Base-by-base conservation (phyloP, 2,797 vertebrate species). In the Paedocypris micromegethes region DNA sequence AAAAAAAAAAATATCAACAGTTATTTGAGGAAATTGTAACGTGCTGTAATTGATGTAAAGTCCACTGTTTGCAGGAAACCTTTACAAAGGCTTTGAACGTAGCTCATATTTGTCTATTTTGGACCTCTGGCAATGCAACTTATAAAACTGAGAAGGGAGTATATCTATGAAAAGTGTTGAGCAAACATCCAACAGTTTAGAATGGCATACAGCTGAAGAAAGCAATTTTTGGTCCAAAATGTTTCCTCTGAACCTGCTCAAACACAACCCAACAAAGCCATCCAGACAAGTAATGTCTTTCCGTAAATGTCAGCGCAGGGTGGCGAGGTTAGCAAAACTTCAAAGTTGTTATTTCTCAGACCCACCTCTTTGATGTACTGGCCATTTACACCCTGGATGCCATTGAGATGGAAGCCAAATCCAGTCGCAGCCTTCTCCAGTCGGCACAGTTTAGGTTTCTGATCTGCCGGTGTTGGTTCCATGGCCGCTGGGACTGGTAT, bases 371-470 rank as follows among this genome's bases (percentile, higher is more conserved):
- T 91, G 78, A 96, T 83, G 78, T 89, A 92, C 39, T 92, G 87
- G 66, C 92, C 93, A 41, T 74, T 72, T 53, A 88, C 72, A 5
- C 91, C 93, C 80, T 82, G 85, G 69, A 92, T 87, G 49, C 91
- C 87, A 2, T 93, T 97, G 56, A 99, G 83, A 83, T 87, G 93
- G 80, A 98, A 99, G 60, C 97, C 95, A 52, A 84, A 98, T 63
- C 92, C 92, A 2, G 51, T 75, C 0, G 90, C 52, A 0, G 86
- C 85, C 80, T 90, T 96, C 61, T 86, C 77, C 83, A 99, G 85
- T 43, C 72, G 89, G 76, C 94, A 96, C 60, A 97, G 82, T 76
- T 88, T 95, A 6, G 92, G 94, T 72, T 90, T 93, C 56, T 84
- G 78, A 3, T 80, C 83, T 8, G 54, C 46, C 1, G 40, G 71